Conservation (phyloP, 2,888 invertebrate species). For the Troides oblongomaculatus region DNA sequence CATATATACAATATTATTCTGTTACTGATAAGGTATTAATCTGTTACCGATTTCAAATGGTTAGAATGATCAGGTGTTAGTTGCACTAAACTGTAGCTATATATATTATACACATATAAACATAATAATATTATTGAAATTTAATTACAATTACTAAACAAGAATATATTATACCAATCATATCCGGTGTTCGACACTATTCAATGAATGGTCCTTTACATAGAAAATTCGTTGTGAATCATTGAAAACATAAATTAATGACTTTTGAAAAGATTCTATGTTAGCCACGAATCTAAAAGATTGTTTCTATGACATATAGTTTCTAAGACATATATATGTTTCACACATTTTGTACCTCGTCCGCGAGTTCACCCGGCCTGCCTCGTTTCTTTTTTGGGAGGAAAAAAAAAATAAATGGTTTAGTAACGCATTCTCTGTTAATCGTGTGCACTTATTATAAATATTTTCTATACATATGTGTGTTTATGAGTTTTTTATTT, state of each 20-base stretch:
- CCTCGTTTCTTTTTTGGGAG: conserved; percentile 82
- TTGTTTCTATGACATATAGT: conserved; percentile 63
- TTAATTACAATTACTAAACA: conserved; percentile 20
- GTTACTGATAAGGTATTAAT: conserved; percentile 25
- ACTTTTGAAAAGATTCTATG: conserved; percentile 67
- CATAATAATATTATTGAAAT: conserved; percentile 35
- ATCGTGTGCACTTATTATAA: conserved; percentile 56
- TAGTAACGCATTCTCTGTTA: conserved; percentile 76
- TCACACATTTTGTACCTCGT: conserved; percentile 82
- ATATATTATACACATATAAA: conserved; percentile 36
- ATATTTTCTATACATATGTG: conserved; percentile 32
- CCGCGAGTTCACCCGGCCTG: conserved; percentile 90
- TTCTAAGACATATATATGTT: conserved; percentile 70
- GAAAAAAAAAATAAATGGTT: conserved; percentile 77
- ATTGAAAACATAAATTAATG: conserved; percentile 54
- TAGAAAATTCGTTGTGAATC: conserved; percentile 1
- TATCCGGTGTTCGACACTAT: conserved; percentile 29
- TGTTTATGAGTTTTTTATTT: conserved; percentile 27
- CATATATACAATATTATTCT: neutral
- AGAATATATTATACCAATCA: conserved; percentile 34
- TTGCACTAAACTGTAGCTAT: conserved; percentile 36
- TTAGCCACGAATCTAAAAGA: conserved; percentile 72
- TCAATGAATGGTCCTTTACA: conserved; percentile 5
- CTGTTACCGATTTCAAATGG: conserved; percentile 38
- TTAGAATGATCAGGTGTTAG: conserved; percentile 67